phyloP scores from a whole-genome alignment of 2,888 invertebrate genomes.

The Scaptomyza parva region DNA sequence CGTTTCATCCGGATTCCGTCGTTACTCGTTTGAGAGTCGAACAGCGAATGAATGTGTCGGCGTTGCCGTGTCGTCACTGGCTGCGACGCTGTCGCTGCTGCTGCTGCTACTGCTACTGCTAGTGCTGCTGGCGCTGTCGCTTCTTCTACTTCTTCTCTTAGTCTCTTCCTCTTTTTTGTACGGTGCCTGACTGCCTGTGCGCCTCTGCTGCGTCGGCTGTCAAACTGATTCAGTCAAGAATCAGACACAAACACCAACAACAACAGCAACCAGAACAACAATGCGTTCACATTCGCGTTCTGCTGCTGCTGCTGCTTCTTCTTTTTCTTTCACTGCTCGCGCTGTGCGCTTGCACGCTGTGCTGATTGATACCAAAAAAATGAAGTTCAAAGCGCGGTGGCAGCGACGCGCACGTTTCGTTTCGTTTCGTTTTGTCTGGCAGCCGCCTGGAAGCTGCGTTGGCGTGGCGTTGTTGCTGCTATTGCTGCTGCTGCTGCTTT shows the following conservation, averaged over 20 bases:
- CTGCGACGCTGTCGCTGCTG: constrained; percentile 58
- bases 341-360: constrained; percentile 33
- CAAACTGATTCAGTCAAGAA: constrained; percentile 81
- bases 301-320: constrained; percentile 37
- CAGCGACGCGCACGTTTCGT: constrained; percentile 70
- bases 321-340: constrained; percentile 2
- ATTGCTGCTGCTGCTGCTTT: constrained; percentile 29
- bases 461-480: constrained; percentile 39
- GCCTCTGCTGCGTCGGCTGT: constrained; percentile 55
- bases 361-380: constrained; percentile 80
- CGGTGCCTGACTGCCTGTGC: constrained; percentile 33
- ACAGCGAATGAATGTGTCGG: constrained; percentile 83
- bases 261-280: constrained; percentile 53
- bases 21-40: constrained; percentile 83
- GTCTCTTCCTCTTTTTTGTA: constrained; percentile 47
- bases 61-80: constrained; percentile 75
- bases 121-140: not conserved
- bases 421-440: constrained; percentile 63
- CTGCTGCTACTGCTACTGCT: constrained; percentile 37
- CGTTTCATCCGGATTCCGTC: constrained; percentile 81
- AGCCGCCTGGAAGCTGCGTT: constrained; percentile 59
- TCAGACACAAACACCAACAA: constrained; percentile 63
- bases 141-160: constrained; percentile 16
- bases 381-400: constrained; percentile 75
- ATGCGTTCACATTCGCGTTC: constrained; percentile 34